Base-by-base conservation (phyloP, 2,888 invertebrate species). In the Lepidochrysops patricia region DNA sequence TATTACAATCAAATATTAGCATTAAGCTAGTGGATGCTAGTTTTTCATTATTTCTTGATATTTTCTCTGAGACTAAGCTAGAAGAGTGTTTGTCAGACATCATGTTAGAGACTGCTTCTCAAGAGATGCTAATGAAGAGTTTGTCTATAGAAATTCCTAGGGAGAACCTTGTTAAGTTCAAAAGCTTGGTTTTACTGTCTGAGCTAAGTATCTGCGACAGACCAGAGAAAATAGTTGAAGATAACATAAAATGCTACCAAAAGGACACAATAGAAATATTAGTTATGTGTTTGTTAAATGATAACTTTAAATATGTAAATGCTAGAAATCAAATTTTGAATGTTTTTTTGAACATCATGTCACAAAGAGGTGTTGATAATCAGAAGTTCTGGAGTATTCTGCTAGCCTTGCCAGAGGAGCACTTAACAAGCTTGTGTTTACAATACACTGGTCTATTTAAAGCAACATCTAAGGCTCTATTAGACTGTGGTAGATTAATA, bases 81-180 rank as follows among this genome's bases (percentile, higher is more conserved):
- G 80, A 82, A 60, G 65, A 66, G 1, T 80, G 70, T 68, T 70
- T 89, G 32, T 70, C 81, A 7, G 80, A 84, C 48, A 65, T 87
- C 1, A 80, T 89, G 73, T 50, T 84, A 34, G 85, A 87, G 69
- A 71, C 79, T 2, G 84, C 87, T 13, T 89, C 88, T 0, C 81
- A 79, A 64, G 75, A 84, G 23, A 81, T 79, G 2, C 70, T 88
- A 49, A 61, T 84, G 2, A 73, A 67, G 59, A 75, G 80, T 60
- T 62, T 86, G 54, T 26, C 68, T 1, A 65, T 59, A 13, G 73
- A 81, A 59, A 65, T 87, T 59, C 66, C 81, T 0, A 74, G 70
- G 63, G 74, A 80, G 6, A 71, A 70, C 52, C 62, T 85, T 43
- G 19, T 82, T 2, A 66, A 74, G 15, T 80, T 87, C 9, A 84